Percentiles rank a stretch among this genome's conserved stretches.
These are phyloP conservation scores for Morelia viridis DNA, from an alignment of 2,797 vertebrate genomes.

Conservation along the genomic window DNA sequence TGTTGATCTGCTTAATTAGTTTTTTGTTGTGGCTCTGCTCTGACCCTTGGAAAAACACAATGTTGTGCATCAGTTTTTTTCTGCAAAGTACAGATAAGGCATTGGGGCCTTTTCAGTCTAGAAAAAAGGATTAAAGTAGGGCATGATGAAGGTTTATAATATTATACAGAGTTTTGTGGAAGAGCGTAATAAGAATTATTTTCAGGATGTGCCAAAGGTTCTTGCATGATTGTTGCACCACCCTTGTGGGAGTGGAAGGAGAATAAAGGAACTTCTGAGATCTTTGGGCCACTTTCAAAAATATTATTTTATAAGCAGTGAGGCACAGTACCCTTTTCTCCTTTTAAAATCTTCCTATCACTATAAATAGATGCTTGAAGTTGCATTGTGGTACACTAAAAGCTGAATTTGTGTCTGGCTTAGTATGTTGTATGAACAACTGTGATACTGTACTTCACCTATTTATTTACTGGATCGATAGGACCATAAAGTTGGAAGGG, in stretches of 20 bases:
- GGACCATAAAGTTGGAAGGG: too few relatives aligned
- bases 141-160: background rate
- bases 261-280: background rate
- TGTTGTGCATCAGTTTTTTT: slow-evolving; percentile 43
- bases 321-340: too few relatives aligned
- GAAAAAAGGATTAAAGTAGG: background rate
- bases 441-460: too few relatives aligned
- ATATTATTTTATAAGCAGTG: background rate
- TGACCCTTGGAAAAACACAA: slow-evolving; percentile 39
- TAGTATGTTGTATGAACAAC: background rate
- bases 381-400: background rate
- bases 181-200: background rate
- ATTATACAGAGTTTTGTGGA: background rate
- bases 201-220: background rate
- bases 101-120: background rate
- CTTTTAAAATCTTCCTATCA: background rate
- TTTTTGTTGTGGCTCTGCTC: slow-evolving; percentile 54
- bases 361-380: background rate
- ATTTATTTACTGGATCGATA: too few relatives aligned
- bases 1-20: slow-evolving; percentile 65
- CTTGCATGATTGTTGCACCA: background rate
- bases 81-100: background rate
- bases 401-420: background rate
- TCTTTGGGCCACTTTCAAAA: background rate
- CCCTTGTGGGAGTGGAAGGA: background rate